Conservation (phyloP, 2,797 vertebrate genomes). For the Tympanoctomys barrerae region DNA sequence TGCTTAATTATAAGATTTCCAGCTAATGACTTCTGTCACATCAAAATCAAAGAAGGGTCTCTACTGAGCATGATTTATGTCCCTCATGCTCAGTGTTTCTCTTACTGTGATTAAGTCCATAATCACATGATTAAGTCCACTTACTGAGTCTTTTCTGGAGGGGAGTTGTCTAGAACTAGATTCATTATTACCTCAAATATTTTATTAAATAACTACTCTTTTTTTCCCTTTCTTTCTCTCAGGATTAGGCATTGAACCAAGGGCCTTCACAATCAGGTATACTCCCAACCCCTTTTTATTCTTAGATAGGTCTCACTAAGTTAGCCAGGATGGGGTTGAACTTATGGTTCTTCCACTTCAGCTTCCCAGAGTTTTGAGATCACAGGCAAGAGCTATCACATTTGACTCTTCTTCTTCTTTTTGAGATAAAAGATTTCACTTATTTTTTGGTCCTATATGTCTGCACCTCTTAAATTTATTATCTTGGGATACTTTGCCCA, state of each 20-base stretch:
- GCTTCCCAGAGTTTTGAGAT: neutral
- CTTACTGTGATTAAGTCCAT: neutral
- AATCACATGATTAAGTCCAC: too few relatives aligned
- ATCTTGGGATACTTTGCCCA: neutral
- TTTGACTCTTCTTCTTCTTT: neutral
- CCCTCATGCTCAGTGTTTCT: neutral
- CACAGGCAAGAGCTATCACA: neutral
- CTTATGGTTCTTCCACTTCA: neutral
- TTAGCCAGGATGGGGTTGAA: neutral
- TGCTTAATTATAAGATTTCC: neutral
- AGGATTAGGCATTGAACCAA: neutral
- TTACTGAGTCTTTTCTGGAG: neutral
- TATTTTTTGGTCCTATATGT: neutral
- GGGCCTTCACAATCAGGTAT: neutral
- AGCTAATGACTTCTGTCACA: conserved; percentile 31
- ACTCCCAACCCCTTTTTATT: neutral
- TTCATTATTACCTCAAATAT: neutral
- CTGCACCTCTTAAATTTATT: neutral
- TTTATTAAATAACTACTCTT: neutral
- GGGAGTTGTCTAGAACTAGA: neutral
- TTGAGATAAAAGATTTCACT: neutral
- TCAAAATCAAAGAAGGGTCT: conserved; percentile 13
- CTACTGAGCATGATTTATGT: neutral
- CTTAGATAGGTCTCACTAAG: neutral
- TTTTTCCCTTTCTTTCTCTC: neutral